Evolutionary conservation across 2,113 vertebrate species (phyloP).

Genomic region (Narcine bancroftii): DNA sequence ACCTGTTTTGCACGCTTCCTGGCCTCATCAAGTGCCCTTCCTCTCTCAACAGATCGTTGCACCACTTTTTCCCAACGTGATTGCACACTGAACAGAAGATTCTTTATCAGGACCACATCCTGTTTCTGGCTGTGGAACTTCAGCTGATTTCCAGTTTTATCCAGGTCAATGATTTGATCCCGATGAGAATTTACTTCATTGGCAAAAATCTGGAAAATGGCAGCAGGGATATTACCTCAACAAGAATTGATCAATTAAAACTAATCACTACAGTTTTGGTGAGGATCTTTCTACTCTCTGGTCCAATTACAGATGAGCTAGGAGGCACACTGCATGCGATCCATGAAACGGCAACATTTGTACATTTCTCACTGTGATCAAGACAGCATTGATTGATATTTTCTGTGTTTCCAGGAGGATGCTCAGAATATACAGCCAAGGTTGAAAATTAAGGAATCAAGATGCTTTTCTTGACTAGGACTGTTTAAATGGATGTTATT

Average conservation of each 20-base stretch:
- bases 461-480: not conserved
- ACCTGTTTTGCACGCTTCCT: conserved; percentile 97
- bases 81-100: conserved; percentile 92
- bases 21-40: conserved; percentile 84
- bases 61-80: conserved; percentile 97
- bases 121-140: conserved; percentile 96
- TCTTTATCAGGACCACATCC: conserved; percentile 95
- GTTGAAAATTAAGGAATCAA: not conserved
- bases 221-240: not conserved
- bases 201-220: conserved; percentile 74
- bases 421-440: not conserved
- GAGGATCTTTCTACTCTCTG: not conserved
- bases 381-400: not conserved
- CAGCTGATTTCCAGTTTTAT: conserved; percentile 88
- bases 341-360: not conserved
- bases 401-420: not conserved
- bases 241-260: not conserved
- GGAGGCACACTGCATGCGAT: not conserved
- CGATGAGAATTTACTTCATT: conserved; percentile 94
- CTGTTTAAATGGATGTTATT: not conserved
- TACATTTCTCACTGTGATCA: not conserved
- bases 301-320: not conserved
- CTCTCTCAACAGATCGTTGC: conserved; percentile 88
- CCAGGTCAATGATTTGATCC: conserved; percentile 88
- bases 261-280: not conserved